Percentiles rank a stretch among this genome's conserved stretches.
These are phyloP conservation scores for Ephestia elutella DNA, from an alignment of 1,140 invertebrate genomes.

Conservation along the genomic window DNA sequence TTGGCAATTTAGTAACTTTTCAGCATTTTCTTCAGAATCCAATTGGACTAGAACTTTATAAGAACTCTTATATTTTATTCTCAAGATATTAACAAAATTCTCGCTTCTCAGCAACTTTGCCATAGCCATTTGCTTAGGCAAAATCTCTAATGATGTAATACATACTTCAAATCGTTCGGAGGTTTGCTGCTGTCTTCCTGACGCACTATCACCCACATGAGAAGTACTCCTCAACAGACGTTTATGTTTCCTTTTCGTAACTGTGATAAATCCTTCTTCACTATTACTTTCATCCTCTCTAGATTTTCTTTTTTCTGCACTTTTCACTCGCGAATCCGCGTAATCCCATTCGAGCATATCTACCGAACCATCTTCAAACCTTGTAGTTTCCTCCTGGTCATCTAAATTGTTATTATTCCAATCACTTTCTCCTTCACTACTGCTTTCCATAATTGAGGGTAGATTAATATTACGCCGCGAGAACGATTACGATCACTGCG, in stretches of 20 bases:
- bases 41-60: slow-evolving; percentile 22
- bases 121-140: slow-evolving; percentile 27
- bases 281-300: slow-evolving; percentile 1
- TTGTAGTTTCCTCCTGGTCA: too few species aligned
- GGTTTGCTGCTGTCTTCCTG: not conserved
- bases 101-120: slow-evolving; percentile 24
- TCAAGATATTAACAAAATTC: slow-evolving; percentile 18
- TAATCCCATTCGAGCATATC: too few species aligned
- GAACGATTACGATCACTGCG: too few species aligned
- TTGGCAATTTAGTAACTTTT: slow-evolving; percentile 15
- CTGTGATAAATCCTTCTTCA: not conserved
- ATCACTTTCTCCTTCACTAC: too few species aligned
- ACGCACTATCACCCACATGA: not conserved
- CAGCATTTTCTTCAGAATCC: slow-evolving; percentile 12
- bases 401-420: too few species aligned
- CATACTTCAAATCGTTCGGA: not conserved
- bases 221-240: not conserved
- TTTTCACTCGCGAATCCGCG: too few species aligned
- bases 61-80: slow-evolving; percentile 27
- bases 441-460: too few species aligned
- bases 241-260: not conserved
- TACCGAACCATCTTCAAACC: too few species aligned
- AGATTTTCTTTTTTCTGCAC: too few species aligned
- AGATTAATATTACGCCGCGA: too few species aligned
- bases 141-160: slow-evolving; percentile 11